Evolutionary conservation across 2,888 invertebrate genomes (phyloP).

Genomic region (Ommatoiulus sabulosus): DNA sequence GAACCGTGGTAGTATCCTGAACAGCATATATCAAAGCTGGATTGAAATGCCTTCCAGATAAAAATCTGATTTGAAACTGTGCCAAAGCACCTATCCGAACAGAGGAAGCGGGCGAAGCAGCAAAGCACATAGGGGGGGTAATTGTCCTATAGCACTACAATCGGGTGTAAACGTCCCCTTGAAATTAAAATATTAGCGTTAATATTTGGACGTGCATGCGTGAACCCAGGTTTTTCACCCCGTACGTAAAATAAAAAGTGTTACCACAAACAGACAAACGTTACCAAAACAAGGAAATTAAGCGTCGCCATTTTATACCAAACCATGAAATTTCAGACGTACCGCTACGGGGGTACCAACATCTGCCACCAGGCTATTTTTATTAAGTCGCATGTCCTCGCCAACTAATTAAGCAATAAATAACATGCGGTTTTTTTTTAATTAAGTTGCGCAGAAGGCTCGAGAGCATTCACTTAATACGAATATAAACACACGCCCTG

Average conservation of each 20-base stretch:
- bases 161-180: slow-evolving; percentile 47
- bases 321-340: neutral
- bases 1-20: slow-evolving; percentile 45
- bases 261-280: neutral
- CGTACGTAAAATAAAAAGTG: neutral
- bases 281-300: neutral
- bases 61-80: slow-evolving; percentile 40
- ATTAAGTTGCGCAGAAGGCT: neutral
- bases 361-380: neutral
- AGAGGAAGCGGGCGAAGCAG: neutral
- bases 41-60: slow-evolving; percentile 31
- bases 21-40: neutral
- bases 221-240: slow-evolving; percentile 52
- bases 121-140: neutral
- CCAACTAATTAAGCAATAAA: slow-evolving; percentile 12
- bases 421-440: neutral
- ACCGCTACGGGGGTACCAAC: neutral
- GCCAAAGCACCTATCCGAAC: slow-evolving; percentile 3
- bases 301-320: neutral
- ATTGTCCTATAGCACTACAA: neutral
- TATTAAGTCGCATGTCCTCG: neutral
- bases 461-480: neutral
- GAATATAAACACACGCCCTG: neutral
- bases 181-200: slow-evolving; percentile 41
- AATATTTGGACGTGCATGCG: slow-evolving; percentile 39